Base-by-base conservation (phyloP, 1,140 invertebrate genomes). In the Halictus rubicundus region DNA sequence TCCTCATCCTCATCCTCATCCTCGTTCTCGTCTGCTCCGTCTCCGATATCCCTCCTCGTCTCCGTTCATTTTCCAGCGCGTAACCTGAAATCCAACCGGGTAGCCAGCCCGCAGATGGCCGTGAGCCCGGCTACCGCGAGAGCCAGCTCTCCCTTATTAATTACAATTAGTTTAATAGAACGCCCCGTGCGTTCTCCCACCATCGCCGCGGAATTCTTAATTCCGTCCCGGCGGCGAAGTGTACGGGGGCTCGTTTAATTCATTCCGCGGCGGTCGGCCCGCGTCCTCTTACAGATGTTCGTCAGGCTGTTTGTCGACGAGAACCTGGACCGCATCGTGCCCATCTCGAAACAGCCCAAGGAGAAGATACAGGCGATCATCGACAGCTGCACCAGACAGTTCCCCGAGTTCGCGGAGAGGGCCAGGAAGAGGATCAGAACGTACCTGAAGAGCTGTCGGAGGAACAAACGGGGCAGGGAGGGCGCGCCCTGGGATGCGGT, bases 361-460 rank as follows among this genome's bases (percentile, higher is more conserved):
- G 98, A 99, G 91, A 99, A 99, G 94, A 98, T 99, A 82, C 98
- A 99, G 91, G 98, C 98, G 14, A 99, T 99, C 89, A 98, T 99
- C 86, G 98, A 99, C 90, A 98, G 98, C 8, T 99, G 98, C 93
- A 97, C 97, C 76, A 94, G 98, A 86, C 98, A 99, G 93, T 99
- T 99, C 92, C 98, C 98, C 60, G 98, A 99, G 94, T 99, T 98
- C 91, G 97, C 97, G 57, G 97, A 98, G 91, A 94, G 98, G 74
- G 97, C 98, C 63, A 94, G 98, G 81, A 99, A 99, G 94, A 94
- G 98, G 69, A 98, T 99, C 89, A 94, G 98, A 87, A 99, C 98
- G 65, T 99, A 99, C 93, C 94, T 99, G 82, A 99, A 99, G 93
- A 98, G 97, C 61, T 99, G 98, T 93, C 95, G 98, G 65, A 94